Base-by-base conservation (phyloP, 2,797 vertebrate genomes). In the Capromys pilorides region DNA sequence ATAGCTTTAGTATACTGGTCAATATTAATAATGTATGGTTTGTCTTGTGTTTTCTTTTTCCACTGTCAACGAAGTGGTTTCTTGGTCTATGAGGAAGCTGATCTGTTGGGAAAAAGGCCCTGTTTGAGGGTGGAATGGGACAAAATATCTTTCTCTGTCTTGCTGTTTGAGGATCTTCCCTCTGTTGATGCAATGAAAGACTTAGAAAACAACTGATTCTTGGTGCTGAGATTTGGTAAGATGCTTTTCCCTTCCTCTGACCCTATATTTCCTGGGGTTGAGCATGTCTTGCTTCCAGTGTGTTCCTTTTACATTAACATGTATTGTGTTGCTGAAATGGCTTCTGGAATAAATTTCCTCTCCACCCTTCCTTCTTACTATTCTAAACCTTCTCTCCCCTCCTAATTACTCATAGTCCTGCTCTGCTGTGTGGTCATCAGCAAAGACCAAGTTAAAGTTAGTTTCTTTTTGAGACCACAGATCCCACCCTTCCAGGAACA, bases 401-500 rank as follows among this genome's bases (percentile, higher is more conserved):
- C 51, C 41, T 45, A 45, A 28, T 75, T 75, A 26, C 73, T 28
- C 26, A 75, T 45, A 0, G 36, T 64, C 62, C 24, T 80, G 33
- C n/a, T 57, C 62, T 36, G 12, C 31, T 66, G 77, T 2, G 7
- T 24, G 7, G n/a, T 59, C 33, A 54, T 39, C 67, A n/a, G 22
- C 33, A 21, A 75, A 79, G 22, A 75, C 12, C 0, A 6, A 28
- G 93, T 14, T 82, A 12, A 73, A 39, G 14, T 18, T 16, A 36
- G 28, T 41, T 86, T 86, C 22, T 36, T 86, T 57, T 81, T 51
- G 85, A 62, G 28, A 45, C 80, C n/a, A 51, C 49, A 96, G 94
- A 77, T 96, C 6, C 88, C 88, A n/a, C 94, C 93, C 54, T 82
- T 93, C 57, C 88, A 83, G 77, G 93, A 95, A 10, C 11, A 0